Conservation (phyloP, 2,888 invertebrate species). For the Hirtodrosophila confusa region DNA sequence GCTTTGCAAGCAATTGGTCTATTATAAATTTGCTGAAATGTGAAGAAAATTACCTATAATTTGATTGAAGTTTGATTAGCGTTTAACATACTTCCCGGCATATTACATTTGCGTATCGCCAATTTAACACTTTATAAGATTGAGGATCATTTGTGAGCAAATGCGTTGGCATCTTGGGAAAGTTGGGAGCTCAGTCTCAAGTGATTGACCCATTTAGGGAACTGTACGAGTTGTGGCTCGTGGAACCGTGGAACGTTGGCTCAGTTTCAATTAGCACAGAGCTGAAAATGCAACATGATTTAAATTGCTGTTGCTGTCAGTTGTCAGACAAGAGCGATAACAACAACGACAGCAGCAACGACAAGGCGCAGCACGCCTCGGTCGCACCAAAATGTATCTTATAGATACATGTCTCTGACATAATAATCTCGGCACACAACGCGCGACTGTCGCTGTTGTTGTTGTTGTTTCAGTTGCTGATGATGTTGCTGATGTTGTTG, state of each 20-base stretch:
- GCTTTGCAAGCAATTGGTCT: too few species aligned
- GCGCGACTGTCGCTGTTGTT: slow-evolving; percentile 17
- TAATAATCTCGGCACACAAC: slow-evolving; percentile 53
- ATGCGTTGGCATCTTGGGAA: background rate
- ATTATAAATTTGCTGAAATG: too few species aligned
- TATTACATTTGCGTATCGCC: too few species aligned
- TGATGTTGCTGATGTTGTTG: background rate
- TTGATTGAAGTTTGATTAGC: too few species aligned
- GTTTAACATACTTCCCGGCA: too few species aligned
- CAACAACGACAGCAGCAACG: slow-evolving; percentile 46
- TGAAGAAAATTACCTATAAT: too few species aligned
- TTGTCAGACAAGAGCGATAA: slow-evolving; percentile 73
- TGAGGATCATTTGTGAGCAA: too few species aligned
- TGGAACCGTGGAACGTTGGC: slow-evolving; percentile 21
- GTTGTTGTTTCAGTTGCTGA: slow-evolving; percentile 10
- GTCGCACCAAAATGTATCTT: slow-evolving; percentile 67
- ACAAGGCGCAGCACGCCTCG: slow-evolving; percentile 39
- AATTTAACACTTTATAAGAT: too few species aligned
- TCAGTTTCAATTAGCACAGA: slow-evolving; percentile 53
- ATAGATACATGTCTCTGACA: slow-evolving; percentile 68
- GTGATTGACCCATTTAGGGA: slow-evolving; percentile 46
- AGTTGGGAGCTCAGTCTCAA: slow-evolving; percentile 1
- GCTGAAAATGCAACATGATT: slow-evolving; percentile 70
- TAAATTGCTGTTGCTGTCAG: slow-evolving; percentile 82
- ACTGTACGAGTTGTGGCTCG: background rate